Conservation (phyloP, 2,113 vertebrate genomes). For the Petroica traversi region DNA sequence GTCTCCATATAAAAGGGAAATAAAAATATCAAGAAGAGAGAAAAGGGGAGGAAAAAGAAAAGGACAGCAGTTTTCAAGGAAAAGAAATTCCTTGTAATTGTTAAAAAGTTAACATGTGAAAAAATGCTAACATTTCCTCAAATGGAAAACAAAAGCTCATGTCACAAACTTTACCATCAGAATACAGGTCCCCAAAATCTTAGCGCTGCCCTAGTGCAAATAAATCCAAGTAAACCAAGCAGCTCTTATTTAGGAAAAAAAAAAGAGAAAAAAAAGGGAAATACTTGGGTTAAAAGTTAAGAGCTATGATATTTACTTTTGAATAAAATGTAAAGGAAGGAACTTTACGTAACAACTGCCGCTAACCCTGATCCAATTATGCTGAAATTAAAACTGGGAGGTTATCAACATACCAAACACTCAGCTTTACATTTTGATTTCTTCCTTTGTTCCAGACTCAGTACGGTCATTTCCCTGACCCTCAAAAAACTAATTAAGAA, state of each 20-base stretch:
- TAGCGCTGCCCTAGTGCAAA: background rate
- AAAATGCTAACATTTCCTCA: background rate
- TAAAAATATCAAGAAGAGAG: conserved; percentile 72
- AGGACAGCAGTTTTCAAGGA: conserved; percentile 42
- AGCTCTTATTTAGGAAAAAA: fast-evolving
- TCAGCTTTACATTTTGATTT: conserved; percentile 38
- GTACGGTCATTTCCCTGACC: conserved; percentile 16
- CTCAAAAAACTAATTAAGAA: conserved; percentile 38
- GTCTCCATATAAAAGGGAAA: conserved; percentile 68
- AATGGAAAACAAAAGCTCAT: conserved; percentile 28
- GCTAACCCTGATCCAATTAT: conserved; percentile 27
- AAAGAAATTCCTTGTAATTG: conserved; percentile 46
- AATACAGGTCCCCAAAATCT: background rate
- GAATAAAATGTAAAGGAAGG: conserved; percentile 8
- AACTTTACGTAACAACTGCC: conserved; percentile 31
- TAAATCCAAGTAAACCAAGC: background rate
- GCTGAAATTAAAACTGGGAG: conserved; percentile 32
- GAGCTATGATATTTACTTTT: conserved; percentile 16
- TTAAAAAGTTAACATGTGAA: conserved; percentile 20
- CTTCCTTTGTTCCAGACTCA: conserved; percentile 42
- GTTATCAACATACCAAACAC: conserved; percentile 44
- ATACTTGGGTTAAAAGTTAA: conserved; percentile 5
- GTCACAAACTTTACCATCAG: background rate
- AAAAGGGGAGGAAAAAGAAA: conserved; percentile 37
- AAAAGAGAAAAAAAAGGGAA: background rate